Evolutionary conservation across 2,113 vertebrate species (phyloP), one percentile per base, ranked within the genome.

Genomic region (Cairina moschata): DNA sequence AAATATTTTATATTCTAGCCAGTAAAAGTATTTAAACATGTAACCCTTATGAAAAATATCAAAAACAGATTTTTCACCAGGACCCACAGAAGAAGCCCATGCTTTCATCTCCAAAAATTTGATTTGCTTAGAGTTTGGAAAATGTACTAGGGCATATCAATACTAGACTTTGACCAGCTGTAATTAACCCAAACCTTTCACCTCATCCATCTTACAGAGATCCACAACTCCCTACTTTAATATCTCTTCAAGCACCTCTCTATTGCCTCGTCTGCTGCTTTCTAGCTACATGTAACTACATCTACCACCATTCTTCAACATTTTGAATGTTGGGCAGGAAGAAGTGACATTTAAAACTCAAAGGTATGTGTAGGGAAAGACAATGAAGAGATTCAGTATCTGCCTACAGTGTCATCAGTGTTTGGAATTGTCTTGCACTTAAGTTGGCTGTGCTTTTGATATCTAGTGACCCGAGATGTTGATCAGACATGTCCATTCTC

Each of bases 301-400:
- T 60, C 59, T 52, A 11, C 38, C 2, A 2, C 63, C 32, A 50
- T 52, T 66, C 32, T 86, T 44, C 17, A 66, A 12, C 11, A 17
- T 80, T 92, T 55, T 76, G 17, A 73, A 17, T 23, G 12, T 26
- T n/a, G 10, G 13, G 4, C 14, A 66, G 34, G 31, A 56, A 83
- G 20, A 67, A 83, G 11, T 8, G 23, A 1, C 14, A 34, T 36
- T 54, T 14, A 58, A 80, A 88, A 34, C 73, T 56, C 32, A 44
- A 48, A 48, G 29, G 18, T 29, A 10, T 28, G 8, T 11, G 3
- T 65, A 67, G 18, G 25, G 38, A 72, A 91, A 6, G 23, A 25
- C 1, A 68, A 8, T 0, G 1, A 72, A 56, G 38, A 69, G 23
- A 31, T 50, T 46, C 1, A 1, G 17, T 50, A 11, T 15, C 46